Base-by-base conservation (phyloP, 2,888 invertebrate species). In the Cantharis rufa region DNA sequence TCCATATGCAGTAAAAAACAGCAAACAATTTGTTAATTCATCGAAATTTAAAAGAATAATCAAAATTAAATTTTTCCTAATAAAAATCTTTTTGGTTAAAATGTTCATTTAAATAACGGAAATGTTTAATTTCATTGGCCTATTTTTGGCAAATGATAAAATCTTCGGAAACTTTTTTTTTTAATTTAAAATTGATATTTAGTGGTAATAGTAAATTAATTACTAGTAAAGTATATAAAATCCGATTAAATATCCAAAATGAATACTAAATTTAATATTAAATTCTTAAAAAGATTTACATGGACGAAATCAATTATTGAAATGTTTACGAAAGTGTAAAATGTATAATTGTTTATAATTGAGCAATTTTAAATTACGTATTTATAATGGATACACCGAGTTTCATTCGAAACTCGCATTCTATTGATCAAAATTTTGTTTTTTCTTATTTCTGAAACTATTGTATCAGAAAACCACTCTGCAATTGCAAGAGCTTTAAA, bases 401-500 rank as follows among this genome's bases (percentile, higher is more conserved):
- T 24, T 66, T 16, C 3, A 24, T 66, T 66, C 21, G 15, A 18
- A 21, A 21, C 64, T 66, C 64, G 64, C 21, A 66, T 66, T 66
- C 64, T 66, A 66, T 66, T 24, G 64, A 66, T 66, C 64, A 24
- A 66, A 21, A 66, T 66, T 66, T 66, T 66, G n/a, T 66, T 21
- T 66, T 64, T 21, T 21, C 21, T 66, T 66, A n/a, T 66, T 66
- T 66, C 24, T 11, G 21, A 66, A 66, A 66, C 18, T 21, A 66
- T 66, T 66, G 64, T 66, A 66, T 66, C 64, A 66, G 64, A 24
- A 66, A 66, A 66, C 64, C 64, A 66, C 16, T 66, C 21, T 16
- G 64, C 64, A 66, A 66, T 66, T 66, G 64, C 64, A 66, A 21
- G 64, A 66, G 64, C 64, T 66, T 66, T 66, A 66, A 66, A 66